Evolutionary conservation across 2,113 vertebrate species (phyloP), one percentile per base, ranked within the genome.

Genomic region (Ailurus styani): DNA sequence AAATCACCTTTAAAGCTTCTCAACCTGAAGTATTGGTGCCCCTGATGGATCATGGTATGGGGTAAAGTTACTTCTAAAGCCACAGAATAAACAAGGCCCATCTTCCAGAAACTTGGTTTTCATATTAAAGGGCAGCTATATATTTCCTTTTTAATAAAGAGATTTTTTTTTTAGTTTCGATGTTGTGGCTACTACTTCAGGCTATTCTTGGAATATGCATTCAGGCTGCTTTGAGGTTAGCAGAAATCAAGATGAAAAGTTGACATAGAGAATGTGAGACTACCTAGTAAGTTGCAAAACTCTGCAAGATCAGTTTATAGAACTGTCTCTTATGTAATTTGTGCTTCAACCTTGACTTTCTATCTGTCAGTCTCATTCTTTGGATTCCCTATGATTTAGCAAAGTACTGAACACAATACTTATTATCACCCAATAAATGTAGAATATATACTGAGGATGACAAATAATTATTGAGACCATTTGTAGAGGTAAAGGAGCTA

Each of bases 1-100:
- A 91, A 86, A 75, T 96, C 87, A 95, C 86, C 52, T 96, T 96
- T 94, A 95, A 93, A 90, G 87, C 55, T 52, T 90, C 87, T 95
- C 8, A 15, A 64, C 25, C 73, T 64, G n/a, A 13, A 54, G 23
- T 55, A 34, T 45, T 11, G 50, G 40, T 45, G 31, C 13, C 73
- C 95, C 83, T 93, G 96, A 96, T 91, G 90, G 93, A 60, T 95
- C 93, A 72, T 82, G 52, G 31, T 42, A 40, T 87, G 27, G 45
- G 70, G n/a, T 45, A 57, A 93, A 81, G 50, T 93, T 85, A 77
- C 72, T 97, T 94, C 70, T 93, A 73, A 97, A 97, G 87, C 73
- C 68, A 93, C 10, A 18, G 21, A 25, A 55, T 81, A 84, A 90
- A 93, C 12, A 91, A 95, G 50, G 23, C 6, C 73, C 25, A n/a